Conservation (phyloP, 2,888 invertebrate species). For the Calameuta idolon region DNA sequence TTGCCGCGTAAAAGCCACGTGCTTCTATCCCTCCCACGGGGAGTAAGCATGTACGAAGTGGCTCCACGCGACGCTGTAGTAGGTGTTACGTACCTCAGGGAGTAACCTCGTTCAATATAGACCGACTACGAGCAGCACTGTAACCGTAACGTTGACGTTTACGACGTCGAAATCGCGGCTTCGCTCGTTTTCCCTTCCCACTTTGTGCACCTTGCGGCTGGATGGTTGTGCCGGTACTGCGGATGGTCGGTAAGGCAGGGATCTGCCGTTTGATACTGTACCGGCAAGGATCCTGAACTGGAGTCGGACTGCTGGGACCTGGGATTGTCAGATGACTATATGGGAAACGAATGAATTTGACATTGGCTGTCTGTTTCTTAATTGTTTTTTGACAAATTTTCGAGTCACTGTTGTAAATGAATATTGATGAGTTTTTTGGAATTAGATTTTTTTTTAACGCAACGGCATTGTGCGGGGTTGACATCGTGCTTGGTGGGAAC, state of each 20-base stretch:
- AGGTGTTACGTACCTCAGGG: slow-evolving; percentile 67
- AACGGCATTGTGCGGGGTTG: not conserved
- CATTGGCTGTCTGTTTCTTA: not conserved
- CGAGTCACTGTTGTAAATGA: no score
- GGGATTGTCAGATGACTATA: not conserved
- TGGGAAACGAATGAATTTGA: not conserved
- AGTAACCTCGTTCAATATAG: slow-evolving; percentile 67
- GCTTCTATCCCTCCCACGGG: slow-evolving; percentile 36
- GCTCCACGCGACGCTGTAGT: slow-evolving; percentile 36
- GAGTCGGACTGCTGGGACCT: not conserved
- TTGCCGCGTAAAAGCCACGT: slow-evolving; percentile 64
- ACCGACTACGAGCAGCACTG: slow-evolving; percentile 66
- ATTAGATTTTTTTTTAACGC: not conserved
- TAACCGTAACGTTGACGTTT: slow-evolving; percentile 68
- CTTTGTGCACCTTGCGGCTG: slow-evolving; percentile 6
- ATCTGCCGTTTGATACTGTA: not conserved
- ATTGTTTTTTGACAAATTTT: not conserved
- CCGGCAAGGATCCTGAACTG: not conserved
- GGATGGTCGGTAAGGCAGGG: slow-evolving; percentile 17
- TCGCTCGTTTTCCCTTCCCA: slow-evolving; percentile 62
- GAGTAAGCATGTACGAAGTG: slow-evolving; percentile 26
- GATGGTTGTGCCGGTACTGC: slow-evolving; percentile 11
- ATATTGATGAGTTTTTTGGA: no score
- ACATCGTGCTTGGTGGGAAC: not conserved
- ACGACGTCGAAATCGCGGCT: slow-evolving; percentile 68